Percentiles rank a stretch among this genome's conserved stretches.
Evolutionary conservation across 2,797 vertebrate genomes (phyloP).

Genomic region (Rallus crepitans): DNA sequence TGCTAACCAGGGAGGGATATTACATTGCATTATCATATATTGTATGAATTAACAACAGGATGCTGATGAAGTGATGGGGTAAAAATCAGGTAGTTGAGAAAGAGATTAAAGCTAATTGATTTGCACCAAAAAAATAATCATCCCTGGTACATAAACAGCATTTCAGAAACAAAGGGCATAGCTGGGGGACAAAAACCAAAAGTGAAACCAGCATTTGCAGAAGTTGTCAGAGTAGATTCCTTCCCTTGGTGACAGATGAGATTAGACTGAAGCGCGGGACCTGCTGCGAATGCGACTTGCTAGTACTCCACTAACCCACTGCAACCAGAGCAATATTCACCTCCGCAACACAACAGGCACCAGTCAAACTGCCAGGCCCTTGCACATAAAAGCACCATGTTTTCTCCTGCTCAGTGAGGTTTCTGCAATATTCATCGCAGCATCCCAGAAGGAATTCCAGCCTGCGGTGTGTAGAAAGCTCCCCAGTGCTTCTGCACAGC

Average conservation of each 20-base stretch:
- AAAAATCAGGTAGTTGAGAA: constrained; percentile 52
- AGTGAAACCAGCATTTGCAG: constrained; percentile 31
- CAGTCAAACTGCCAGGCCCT: constrained; percentile 50
- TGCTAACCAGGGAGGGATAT: constrained; percentile 58
- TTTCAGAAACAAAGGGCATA: constrained; percentile 15
- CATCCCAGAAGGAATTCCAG: neutral
- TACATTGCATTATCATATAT: constrained; percentile 38
- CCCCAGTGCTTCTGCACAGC: fast-evolving
- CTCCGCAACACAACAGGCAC: neutral
- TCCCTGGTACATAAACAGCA: neutral
- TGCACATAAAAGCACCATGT: neutral
- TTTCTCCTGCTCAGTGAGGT: neutral
- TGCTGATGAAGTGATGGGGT: constrained; percentile 30
- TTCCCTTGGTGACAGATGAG: constrained; percentile 25
- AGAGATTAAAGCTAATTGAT: constrained; percentile 50
- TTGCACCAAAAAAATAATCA: neutral
- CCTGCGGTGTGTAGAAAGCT: neutral
- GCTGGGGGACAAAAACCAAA: constrained; percentile 16
- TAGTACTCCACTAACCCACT: constrained; percentile 4
- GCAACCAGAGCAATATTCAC: constrained; percentile 18
- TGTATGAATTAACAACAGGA: constrained; percentile 62
- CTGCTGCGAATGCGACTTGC: neutral
- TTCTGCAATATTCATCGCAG: constrained; percentile 39
- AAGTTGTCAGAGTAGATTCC: constrained; percentile 39
- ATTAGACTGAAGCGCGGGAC: constrained; percentile 26